A percentile compares a stretch with the other conserved stretches of the same genome.
Evolutionary conservation across 2,113 vertebrate genomes (phyloP).

Genomic region (Suncus etruscus): DNA sequence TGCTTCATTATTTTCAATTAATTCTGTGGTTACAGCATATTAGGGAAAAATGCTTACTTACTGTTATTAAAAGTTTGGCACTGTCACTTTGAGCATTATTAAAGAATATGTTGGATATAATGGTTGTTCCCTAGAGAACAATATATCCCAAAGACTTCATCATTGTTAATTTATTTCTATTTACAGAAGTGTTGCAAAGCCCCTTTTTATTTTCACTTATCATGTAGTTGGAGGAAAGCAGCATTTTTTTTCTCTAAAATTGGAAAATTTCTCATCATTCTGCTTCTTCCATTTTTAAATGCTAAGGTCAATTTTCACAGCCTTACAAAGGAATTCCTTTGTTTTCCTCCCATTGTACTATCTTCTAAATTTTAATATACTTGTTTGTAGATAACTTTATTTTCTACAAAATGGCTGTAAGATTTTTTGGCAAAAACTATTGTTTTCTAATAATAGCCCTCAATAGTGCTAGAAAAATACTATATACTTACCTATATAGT

Average conservation of each 20-base stretch:
- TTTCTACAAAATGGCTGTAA: neutral
- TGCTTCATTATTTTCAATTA: conserved; percentile 71
- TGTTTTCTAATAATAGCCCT: neutral
- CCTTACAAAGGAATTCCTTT: neutral
- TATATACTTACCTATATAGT: neutral
- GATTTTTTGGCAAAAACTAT: neutral
- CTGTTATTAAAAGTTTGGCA: conserved; percentile 37
- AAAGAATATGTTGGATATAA: neutral
- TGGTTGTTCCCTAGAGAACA: conserved; percentile 56
- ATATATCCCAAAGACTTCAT: neutral
- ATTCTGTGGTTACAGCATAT: conserved; percentile 39
- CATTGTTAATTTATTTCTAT: conserved; percentile 4
- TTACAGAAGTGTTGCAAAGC: neutral
- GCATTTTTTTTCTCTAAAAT: neutral
- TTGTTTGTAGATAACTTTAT: neutral
- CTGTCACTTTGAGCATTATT: conserved; percentile 8
- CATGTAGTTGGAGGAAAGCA: neutral
- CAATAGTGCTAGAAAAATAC: neutral
- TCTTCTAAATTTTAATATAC: neutral
- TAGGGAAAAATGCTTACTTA: conserved; percentile 40
- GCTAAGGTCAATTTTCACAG: neutral
- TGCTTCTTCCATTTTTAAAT: neutral
- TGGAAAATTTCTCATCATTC: neutral
- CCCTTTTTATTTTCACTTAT: neutral
- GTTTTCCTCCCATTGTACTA: neutral